Evolutionary conservation across 2,797 vertebrate genomes (phyloP).

Genomic region (Gymnothorax javanicus): DNA sequence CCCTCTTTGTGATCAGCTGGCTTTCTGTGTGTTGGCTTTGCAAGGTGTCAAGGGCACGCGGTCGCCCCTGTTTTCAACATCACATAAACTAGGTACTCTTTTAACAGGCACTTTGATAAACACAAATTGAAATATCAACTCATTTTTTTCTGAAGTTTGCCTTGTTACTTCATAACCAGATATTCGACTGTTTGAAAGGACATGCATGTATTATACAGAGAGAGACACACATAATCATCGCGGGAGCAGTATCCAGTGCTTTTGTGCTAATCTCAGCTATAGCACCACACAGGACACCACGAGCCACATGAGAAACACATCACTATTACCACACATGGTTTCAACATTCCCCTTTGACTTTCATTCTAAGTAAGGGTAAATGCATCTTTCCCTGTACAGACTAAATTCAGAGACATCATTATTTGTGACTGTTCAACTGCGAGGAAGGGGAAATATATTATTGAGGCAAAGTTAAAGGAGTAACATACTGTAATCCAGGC

Average conservation of each 20-base stretch:
- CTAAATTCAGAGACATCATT: not conserved
- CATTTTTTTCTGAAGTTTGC: constrained; percentile 1
- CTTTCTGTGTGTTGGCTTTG: not conserved
- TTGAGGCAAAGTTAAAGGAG: not conserved
- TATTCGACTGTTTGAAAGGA: not conserved
- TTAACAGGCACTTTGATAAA: not conserved
- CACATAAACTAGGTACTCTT: not conserved
- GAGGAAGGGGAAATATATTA: not conserved
- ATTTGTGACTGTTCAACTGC: not conserved
- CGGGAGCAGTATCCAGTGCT: not conserved
- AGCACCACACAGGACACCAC: not conserved
- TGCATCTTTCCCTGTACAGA: not conserved
- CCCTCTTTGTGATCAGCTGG: not conserved
- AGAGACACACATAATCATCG: not conserved
- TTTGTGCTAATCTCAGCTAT: not conserved
- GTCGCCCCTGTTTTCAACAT: not conserved
- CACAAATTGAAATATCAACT: not conserved
- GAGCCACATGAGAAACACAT: not conserved
- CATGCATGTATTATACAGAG: not conserved
- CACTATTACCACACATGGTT: not conserved
- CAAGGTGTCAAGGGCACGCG: not conserved
- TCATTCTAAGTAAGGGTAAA: not conserved
- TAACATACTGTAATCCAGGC: not conserved
- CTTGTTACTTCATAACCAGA: not conserved
- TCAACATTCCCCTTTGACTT: not conserved